These are phyloP conservation scores for Drosophila dunni DNA, from an alignment of 1,140 invertebrate species.

Conservation along the genomic window DNA sequence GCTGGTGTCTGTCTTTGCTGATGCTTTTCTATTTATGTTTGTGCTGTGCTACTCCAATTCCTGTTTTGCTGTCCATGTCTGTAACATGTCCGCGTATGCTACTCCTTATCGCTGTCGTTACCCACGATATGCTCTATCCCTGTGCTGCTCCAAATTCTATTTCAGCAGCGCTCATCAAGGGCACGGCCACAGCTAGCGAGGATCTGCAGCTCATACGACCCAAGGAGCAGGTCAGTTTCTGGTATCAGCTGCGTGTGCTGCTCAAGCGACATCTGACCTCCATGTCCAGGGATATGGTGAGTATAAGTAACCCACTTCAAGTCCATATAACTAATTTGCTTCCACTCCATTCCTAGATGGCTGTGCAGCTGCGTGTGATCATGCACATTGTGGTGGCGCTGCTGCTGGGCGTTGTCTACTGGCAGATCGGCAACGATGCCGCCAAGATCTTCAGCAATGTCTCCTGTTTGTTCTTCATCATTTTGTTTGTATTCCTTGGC, in stretches of 20 bases:
- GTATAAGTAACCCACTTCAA: background rate
- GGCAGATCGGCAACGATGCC: slow-evolving; percentile 92
- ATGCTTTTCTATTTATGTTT: slow-evolving; percentile 1
- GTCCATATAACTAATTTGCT: background rate
- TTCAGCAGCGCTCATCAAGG: slow-evolving; percentile 65
- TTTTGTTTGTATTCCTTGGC: slow-evolving; percentile 94
- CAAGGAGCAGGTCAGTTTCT: slow-evolving; percentile 68
- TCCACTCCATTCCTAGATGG: slow-evolving; percentile 85
- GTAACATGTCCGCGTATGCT: slow-evolving; percentile 4
- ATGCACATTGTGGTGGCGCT: slow-evolving; percentile 91
- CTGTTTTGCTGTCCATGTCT: slow-evolving; percentile 26
- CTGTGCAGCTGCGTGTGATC: slow-evolving; percentile 90
- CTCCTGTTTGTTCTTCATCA: slow-evolving; percentile 92
- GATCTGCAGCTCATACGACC: slow-evolving; percentile 41
- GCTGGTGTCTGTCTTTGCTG: slow-evolving; percentile 20
- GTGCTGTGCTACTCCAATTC: background rate
- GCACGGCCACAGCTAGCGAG: background rate
- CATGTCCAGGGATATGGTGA: slow-evolving; percentile 71
- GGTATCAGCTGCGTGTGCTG: slow-evolving; percentile 62
- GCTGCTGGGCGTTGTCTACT: slow-evolving; percentile 92
- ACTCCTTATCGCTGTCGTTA: background rate
- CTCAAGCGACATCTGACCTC: slow-evolving; percentile 54
- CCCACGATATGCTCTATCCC: slow-evolving; percentile 56
- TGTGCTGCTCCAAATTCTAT: slow-evolving; percentile 51
- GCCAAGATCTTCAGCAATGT: slow-evolving; percentile 91